These are phyloP conservation scores for Sisor rabdophorus DNA, from an alignment of 2,113 vertebrate species.

Conservation along the genomic window DNA sequence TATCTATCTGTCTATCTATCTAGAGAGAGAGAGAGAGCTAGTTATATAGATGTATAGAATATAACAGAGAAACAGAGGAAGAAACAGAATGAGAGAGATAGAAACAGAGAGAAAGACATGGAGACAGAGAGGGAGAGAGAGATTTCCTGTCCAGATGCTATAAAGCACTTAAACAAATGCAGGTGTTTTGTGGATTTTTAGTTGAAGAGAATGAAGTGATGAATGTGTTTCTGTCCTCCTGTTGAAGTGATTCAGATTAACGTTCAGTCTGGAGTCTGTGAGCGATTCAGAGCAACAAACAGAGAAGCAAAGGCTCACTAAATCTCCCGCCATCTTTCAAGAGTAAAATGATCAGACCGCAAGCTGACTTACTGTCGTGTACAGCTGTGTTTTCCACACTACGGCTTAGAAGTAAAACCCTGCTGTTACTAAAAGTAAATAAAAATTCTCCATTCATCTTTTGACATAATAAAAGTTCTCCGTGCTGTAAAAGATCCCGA, in stretches of 20 bases:
- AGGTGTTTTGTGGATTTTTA: slow-evolving; percentile 2
- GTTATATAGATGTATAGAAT: too few species aligned
- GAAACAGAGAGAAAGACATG: too few species aligned
- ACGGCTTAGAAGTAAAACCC: too few species aligned
- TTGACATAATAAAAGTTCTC: too few species aligned
- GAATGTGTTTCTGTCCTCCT: slow-evolving; percentile 14
- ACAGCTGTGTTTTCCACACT: slow-evolving; percentile 42
- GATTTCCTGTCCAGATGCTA: background rate
- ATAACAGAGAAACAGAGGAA: too few species aligned
- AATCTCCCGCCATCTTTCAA: slow-evolving; percentile 42
- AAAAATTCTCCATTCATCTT: too few species aligned
- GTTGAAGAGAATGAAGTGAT: slow-evolving; percentile 14
- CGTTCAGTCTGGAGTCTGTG: background rate
- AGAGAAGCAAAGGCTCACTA: slow-evolving; percentile 48
- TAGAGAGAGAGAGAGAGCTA: too few species aligned
- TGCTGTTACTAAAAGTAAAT: too few species aligned
- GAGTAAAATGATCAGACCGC: slow-evolving; percentile 40
- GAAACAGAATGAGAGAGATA: too few species aligned
- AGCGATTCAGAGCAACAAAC: slow-evolving; percentile 37
- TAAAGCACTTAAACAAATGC: background rate
- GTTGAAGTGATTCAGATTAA: slow-evolving; percentile 30
- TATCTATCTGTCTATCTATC: too few species aligned
- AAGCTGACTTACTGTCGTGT: slow-evolving; percentile 43
- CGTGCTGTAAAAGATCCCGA: too few species aligned
- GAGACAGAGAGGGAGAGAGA: background rate